Base-by-base conservation (phyloP, 2,888 invertebrate genomes). In the Thymelicus lineola region DNA sequence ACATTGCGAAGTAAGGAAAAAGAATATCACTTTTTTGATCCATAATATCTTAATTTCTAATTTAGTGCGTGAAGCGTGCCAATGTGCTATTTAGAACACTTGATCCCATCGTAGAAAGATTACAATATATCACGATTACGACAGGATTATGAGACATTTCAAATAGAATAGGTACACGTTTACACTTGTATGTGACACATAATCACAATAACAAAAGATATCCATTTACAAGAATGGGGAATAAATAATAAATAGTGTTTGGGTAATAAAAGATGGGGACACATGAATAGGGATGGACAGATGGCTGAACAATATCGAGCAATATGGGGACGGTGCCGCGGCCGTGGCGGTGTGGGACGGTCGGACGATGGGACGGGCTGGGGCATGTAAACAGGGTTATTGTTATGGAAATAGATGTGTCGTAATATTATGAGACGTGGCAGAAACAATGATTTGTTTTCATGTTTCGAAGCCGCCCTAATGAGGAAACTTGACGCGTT, bases 221-320 rank as follows among this genome's bases (percentile, higher is more conserved):
- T 62, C 62, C 12, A 50, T 62, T 62, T 62, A 46, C 36, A 62
- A 9, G 35, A 65, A 38, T 12, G 14, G 57, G 35, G 61, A 67
- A 67, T 67, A 67, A 67, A 67, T 67, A 67, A 67, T 67, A 61
- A 67, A 67, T 55, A 20, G 20, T 67, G 55, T 67, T 48, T 53
- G 60, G 28, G 53, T 53, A 61, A 67, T 67, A 67, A 67, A 61
- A 67, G 53, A 68, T 20, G 55, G 62, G 60, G 66, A 57, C 10
- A 57, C 79, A 81, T 82, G 82, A 82, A 84, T 85, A 82, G 79
- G 76, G 79, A 80, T 80, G 80, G 79, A 83, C 82, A 81, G 77
- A 83, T 78, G 80, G 77, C 75, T 78, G 80, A 80, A 82, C 81
- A 81, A 81, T 84, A 83, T 77, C 68, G 77, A 15, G 58, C 36